Percentiles rank a stretch among this genome's conserved stretches.
phyloP scores from a whole-genome alignment of 2,888 invertebrate genomes.

The Stenotaenia linearis region DNA sequence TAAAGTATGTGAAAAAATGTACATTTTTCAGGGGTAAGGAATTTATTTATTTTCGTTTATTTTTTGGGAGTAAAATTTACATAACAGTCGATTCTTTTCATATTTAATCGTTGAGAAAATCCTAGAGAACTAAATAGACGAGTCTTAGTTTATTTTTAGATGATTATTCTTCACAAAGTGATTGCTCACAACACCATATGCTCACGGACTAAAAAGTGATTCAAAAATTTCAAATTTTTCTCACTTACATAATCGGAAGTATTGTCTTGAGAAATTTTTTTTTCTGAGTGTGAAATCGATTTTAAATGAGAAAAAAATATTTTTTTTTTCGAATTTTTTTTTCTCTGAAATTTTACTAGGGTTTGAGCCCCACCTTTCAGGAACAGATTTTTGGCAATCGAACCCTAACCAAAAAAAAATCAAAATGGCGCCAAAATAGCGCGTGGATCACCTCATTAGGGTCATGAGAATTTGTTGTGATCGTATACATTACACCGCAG shows the following conservation, averaged over 20 bases:
- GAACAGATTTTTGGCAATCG: no score
- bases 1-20: neutral
- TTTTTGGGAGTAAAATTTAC: neutral
- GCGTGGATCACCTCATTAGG: neutral
- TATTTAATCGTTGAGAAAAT: constrained; percentile 14
- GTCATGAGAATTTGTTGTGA: neutral
- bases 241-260: neutral
- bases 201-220: neutral
- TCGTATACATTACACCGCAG: no score
- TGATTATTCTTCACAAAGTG: constrained; percentile 11
- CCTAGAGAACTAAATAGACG: constrained; percentile 5
- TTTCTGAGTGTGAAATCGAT: no score
- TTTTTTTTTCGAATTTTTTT: no score
- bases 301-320: no score
- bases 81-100: neutral
- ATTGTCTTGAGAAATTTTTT: no score
- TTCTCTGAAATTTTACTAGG: no score
- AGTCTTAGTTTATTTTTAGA: constrained; percentile 20
- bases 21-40: neutral
- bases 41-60: neutral
- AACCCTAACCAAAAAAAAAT: neutral
- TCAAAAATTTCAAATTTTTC: neutral
- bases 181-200: constrained; percentile 24
- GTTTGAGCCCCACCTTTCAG: no score
- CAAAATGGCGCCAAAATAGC: neutral